phyloP scores from a whole-genome alignment of 2,888 invertebrate species.

The Adela reaumurella region DNA sequence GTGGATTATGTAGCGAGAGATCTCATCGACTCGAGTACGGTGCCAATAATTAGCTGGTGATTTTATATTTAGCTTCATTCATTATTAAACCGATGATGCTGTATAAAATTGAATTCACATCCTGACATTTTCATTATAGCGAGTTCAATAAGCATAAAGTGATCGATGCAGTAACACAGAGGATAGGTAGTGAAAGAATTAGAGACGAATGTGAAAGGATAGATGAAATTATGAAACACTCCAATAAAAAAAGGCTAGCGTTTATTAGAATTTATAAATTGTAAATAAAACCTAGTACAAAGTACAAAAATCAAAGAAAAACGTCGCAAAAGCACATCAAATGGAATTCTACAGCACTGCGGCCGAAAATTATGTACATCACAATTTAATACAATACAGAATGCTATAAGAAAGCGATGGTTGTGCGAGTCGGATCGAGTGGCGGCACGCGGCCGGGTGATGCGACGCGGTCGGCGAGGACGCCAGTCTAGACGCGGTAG shows the following conservation, averaged over 20 bases:
- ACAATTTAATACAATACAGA: neutral
- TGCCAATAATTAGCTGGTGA: too few relatives aligned
- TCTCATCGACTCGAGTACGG: too few relatives aligned
- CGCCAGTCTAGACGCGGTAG: constrained; percentile 71
- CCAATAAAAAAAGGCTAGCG: neutral
- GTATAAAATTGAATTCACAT: too few relatives aligned
- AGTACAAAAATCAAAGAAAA: neutral
- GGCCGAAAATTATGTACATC: neutral
- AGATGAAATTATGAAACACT: neutral
- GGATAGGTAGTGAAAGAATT: too few relatives aligned
- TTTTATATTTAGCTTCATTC: too few relatives aligned
- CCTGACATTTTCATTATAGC: too few relatives aligned
- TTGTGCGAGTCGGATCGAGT: constrained; percentile 9
- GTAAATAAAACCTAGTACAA: neutral
- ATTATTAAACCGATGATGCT: too few relatives aligned
- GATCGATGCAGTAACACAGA: too few relatives aligned
- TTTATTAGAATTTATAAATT: neutral
- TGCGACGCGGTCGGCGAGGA: constrained; percentile 19
- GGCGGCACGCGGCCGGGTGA: constrained; percentile 22
- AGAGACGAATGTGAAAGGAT: neutral
- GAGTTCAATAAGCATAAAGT: too few relatives aligned
- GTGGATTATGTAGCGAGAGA: too few relatives aligned
- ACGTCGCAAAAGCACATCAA: neutral
- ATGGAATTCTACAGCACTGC: neutral
- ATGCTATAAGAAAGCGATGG: neutral